Conservation (phyloP, 2,888 invertebrate species). For the Hybos culiciformis region DNA sequence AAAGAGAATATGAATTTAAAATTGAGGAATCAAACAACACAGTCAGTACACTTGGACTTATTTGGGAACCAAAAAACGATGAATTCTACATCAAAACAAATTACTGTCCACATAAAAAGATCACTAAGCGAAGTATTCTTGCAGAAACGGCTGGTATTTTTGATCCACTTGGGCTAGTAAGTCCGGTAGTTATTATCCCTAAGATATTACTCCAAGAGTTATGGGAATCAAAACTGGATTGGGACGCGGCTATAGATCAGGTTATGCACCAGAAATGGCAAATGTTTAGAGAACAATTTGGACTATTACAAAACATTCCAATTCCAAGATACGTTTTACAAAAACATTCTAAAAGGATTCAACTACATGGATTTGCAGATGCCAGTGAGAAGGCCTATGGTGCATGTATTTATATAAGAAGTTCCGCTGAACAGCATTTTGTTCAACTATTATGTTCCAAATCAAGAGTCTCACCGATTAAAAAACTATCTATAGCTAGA, state of each 20-base stretch:
- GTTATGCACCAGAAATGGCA: background rate
- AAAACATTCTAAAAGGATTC: background rate
- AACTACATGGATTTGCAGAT: conserved; percentile 5
- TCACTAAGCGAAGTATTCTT: conserved; percentile 1
- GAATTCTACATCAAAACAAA: conserved; percentile 2
- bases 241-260: background rate
- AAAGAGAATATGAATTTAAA: conserved; percentile 2
- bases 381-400: conserved; percentile 5
- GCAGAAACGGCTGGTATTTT: conserved; percentile 6
- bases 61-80: conserved; percentile 8
- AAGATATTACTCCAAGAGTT: conserved; percentile 7
- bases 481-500: conserved; percentile 3
- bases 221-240: conserved; percentile 2
- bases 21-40: conserved; percentile 6
- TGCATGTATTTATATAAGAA: conserved; percentile 4
- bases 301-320: background rate
- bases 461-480: conserved; percentile 10
- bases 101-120: background rate
- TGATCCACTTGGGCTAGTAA: conserved; percentile 8
- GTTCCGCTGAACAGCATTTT: background rate
- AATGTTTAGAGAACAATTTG: background rate
- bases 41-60: conserved; percentile 10
- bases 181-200: conserved; percentile 2
- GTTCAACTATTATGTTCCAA: conserved; percentile 7
- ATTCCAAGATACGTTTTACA: background rate